Conservation (phyloP, 2,797 vertebrate genomes). For the Cyclopterus lumpus region DNA sequence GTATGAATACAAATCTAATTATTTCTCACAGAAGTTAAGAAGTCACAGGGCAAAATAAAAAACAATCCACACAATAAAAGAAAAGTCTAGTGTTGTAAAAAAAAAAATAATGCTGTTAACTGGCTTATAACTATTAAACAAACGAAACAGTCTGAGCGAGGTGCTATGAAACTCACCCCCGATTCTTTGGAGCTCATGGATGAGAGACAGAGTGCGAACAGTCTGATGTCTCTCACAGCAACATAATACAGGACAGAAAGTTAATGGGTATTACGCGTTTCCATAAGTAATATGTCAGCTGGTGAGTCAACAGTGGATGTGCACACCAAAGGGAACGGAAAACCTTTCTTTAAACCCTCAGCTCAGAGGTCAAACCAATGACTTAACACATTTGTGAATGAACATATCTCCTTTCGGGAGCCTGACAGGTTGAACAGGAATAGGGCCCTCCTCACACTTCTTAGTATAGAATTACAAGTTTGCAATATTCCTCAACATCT, state of each 20-base stretch:
- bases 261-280: not conserved
- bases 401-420: not conserved
- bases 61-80: not conserved
- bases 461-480: slow-evolving; percentile 22
- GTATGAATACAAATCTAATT: fast-evolving
- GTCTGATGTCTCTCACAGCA: slow-evolving; percentile 14
- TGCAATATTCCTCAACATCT: slow-evolving; percentile 4
- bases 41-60: not conserved
- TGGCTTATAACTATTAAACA: not conserved
- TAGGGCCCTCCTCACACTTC: slow-evolving; percentile 1
- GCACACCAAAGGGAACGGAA: slow-evolving; percentile 25
- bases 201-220: not conserved
- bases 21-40: not conserved
- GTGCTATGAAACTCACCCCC: slow-evolving; percentile 54
- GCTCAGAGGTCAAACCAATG: slow-evolving; percentile 25
- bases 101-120: not conserved
- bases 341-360: slow-evolving; percentile 21
- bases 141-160: not conserved
- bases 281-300: slow-evolving; percentile 20
- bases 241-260: slow-evolving; percentile 16
- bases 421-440: not conserved
- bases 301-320: slow-evolving; percentile 47
- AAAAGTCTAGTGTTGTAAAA: not conserved
- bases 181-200: slow-evolving; percentile 43
- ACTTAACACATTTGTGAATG: slow-evolving; percentile 31